A percentile compares a stretch with the other conserved stretches of the same genome.
Evolutionary conservation across 2,113 vertebrate species (phyloP).

Genomic region (Athene noctua): DNA sequence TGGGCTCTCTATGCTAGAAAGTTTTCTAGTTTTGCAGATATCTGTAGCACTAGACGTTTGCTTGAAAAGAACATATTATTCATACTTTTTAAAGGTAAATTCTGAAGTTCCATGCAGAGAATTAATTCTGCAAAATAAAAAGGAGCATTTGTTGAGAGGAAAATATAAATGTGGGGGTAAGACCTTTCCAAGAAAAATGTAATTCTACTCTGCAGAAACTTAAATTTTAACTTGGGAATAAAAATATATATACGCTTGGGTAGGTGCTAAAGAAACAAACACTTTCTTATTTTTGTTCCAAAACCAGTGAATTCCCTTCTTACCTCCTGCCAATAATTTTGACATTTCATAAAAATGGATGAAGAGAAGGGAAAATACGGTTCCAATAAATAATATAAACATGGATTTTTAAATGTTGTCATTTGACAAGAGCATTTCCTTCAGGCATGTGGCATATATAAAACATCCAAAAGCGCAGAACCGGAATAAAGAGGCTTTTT

Average conservation of each 20-base stretch:
- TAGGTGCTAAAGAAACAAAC: not conserved
- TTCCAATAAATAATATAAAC: not conserved
- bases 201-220: not conserved
- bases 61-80: not conserved
- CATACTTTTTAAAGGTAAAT: not conserved
- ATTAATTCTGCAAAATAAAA: not conserved
- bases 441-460: not conserved
- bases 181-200: not conserved
- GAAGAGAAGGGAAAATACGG: not conserved
- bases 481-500: not conserved
- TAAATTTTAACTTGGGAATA: not conserved
- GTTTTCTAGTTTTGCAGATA: not conserved
- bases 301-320: not conserved
- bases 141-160: not conserved
- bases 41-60: not conserved
- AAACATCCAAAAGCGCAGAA: not conserved
- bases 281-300: not conserved
- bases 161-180: not conserved
- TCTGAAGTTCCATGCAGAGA: not conserved
- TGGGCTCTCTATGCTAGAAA: not conserved
- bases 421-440: not conserved
- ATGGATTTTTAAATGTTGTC: not conserved
- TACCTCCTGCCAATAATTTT: not conserved
- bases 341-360: not conserved
- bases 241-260: not conserved